Evolutionary conservation across 1,140 invertebrate genomes (phyloP).

Genomic region (Lepidostoma basale): DNA sequence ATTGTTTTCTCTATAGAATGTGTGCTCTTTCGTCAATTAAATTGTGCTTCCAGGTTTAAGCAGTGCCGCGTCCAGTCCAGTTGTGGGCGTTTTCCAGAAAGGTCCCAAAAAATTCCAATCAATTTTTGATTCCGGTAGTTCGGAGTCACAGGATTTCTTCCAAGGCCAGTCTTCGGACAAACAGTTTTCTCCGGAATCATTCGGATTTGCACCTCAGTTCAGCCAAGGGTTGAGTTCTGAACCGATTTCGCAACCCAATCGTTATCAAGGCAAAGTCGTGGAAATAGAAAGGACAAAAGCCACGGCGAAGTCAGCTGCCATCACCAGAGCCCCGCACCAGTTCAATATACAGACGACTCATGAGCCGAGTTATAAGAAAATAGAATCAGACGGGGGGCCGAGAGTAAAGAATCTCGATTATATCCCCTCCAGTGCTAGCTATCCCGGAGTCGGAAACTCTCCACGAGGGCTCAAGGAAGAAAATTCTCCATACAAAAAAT

Average conservation of each 20-base stretch:
- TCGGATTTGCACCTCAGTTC: slow-evolving; percentile 58
- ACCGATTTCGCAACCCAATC: slow-evolving; percentile 35
- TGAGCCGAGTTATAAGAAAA: slow-evolving; percentile 57
- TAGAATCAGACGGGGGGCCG: neutral
- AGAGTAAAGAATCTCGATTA: slow-evolving; percentile 50
- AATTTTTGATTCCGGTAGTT: slow-evolving; percentile 53
- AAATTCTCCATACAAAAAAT: slow-evolving; percentile 41
- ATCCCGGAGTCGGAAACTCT: slow-evolving; percentile 13
- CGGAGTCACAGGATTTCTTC: slow-evolving; percentile 52
- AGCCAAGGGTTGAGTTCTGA: slow-evolving; percentile 52
- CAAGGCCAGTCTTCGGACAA: slow-evolving; percentile 53
- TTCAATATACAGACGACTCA: slow-evolving; percentile 58
- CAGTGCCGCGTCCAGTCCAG: slow-evolving; percentile 55
- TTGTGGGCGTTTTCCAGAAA: slow-evolving; percentile 53
- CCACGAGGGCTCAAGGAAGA: slow-evolving; percentile 28
- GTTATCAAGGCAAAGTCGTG: slow-evolving; percentile 44
- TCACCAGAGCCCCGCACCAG: slow-evolving; percentile 50
- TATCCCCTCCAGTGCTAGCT: slow-evolving; percentile 47
- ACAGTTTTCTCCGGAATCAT: slow-evolving; percentile 53
- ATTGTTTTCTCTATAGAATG: too few species aligned
- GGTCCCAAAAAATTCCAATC: slow-evolving; percentile 58
- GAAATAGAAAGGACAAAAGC: slow-evolving; percentile 46
- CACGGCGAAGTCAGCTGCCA: slow-evolving; percentile 48
- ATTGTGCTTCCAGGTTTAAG: slow-evolving; percentile 52
- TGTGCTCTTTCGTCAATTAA: neutral